These are phyloP conservation scores for Notarius quadriscutis DNA, from an alignment of 2,113 vertebrate species.

Conservation along the genomic window DNA sequence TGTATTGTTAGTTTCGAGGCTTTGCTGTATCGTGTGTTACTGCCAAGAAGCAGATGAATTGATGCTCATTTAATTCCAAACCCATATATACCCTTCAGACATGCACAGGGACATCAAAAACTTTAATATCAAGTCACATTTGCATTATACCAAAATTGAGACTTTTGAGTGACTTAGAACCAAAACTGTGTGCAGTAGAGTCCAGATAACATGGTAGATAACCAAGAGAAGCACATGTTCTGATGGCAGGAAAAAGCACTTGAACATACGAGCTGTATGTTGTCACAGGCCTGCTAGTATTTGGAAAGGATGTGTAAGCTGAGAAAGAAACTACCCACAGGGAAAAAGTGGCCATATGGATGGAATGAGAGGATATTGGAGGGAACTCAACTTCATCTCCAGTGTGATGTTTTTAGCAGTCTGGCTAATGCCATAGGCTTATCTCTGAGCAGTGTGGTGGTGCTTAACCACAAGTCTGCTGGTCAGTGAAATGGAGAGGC, in stretches of 20 bases:
- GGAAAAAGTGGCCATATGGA: background rate
- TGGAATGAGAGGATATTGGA: background rate
- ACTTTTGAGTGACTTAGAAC: background rate
- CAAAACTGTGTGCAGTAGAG: background rate
- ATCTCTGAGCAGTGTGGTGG: background rate
- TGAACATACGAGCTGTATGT: background rate
- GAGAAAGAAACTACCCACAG: background rate
- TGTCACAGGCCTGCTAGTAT: background rate
- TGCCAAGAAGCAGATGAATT: background rate
- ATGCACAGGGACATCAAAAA: background rate
- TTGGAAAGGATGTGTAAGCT: background rate
- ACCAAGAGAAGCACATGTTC: background rate
- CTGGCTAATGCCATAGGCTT: conserved; percentile 6
- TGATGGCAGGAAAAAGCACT: background rate
- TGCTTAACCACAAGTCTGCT: background rate
- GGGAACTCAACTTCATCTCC: background rate
- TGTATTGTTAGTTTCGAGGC: background rate
- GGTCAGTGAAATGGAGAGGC: background rate
- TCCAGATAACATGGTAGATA: background rate
- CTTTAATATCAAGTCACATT: background rate
- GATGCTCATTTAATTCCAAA: background rate
- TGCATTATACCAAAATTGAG: background rate
- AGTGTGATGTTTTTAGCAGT: background rate
- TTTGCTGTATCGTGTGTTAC: background rate
- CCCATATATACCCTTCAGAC: background rate